Conservation (phyloP, 2,113 vertebrate species). For the Rhynchomys soricoides region DNA sequence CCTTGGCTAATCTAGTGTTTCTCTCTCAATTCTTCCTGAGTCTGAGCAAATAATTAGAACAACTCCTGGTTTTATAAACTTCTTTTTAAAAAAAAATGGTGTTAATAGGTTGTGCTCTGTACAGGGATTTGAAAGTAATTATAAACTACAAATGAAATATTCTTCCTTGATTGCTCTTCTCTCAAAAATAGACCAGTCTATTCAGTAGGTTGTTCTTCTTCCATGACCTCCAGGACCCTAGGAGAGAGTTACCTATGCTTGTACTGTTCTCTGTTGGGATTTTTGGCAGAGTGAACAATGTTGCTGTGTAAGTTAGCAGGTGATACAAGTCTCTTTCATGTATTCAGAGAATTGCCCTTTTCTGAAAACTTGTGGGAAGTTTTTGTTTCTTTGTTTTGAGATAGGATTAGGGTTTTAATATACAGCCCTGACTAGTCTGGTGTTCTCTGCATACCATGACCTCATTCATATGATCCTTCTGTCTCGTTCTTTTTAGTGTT, state of each 20-base stretch:
- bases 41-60: constrained; percentile 59
- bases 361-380: constrained; percentile 32
- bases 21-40: constrained; percentile 32
- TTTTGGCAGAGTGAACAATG: constrained; percentile 57
- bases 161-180: constrained; percentile 78
- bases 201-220: constrained; percentile 76
- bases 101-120: constrained; percentile 81
- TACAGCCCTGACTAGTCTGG: background rate
- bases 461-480: background rate
- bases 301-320: constrained; percentile 63
- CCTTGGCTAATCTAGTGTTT: constrained; percentile 18
- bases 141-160: constrained; percentile 82
- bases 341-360: constrained; percentile 62
- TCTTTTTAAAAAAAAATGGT: constrained; percentile 58
- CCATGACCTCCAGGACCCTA: constrained; percentile 64
- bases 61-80: constrained; percentile 67
- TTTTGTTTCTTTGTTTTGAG: background rate
- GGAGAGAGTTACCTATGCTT: constrained; percentile 51
- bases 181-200: constrained; percentile 83
- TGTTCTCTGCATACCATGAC: background rate
- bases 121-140: constrained; percentile 88
- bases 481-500: background rate
- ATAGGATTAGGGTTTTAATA: background rate
- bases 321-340: constrained; percentile 68
- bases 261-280: constrained; percentile 13